Conservation (phyloP, 1,140 invertebrate genomes). For the Akabosia matsudoensis region DNA sequence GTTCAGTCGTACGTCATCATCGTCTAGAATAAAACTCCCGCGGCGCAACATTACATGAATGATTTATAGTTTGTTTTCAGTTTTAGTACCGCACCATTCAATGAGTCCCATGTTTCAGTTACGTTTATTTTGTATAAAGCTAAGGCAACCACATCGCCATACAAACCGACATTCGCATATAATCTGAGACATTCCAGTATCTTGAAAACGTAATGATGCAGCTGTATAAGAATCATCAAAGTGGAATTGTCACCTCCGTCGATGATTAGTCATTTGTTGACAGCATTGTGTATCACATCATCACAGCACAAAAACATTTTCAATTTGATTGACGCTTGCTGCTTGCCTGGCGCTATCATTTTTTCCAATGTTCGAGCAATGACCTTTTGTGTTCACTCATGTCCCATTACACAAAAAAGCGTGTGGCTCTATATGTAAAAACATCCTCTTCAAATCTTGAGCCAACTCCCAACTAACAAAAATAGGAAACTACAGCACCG, state of each 20-base stretch:
- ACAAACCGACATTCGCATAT: neutral
- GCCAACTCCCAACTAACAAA: too few species aligned
- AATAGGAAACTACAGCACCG: too few species aligned
- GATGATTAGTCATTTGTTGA: constrained; percentile 22
- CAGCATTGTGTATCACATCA: neutral
- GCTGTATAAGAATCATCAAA: neutral
- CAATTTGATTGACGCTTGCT: neutral
- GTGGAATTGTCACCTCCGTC: constrained; percentile 9
- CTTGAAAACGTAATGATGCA: too few species aligned
- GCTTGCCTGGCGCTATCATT: neutral
- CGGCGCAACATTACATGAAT: neutral
- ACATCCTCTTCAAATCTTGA: too few species aligned
- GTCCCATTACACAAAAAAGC: neutral
- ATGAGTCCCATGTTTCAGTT: neutral
- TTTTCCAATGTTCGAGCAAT: neutral
- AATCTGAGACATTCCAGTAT: too few species aligned
- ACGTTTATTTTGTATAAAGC: neutral
- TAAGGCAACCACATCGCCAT: neutral
- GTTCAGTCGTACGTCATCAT: neutral
- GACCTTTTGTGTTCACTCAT: neutral
- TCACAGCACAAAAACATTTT: constrained; percentile 13
- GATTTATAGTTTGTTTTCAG: constrained; percentile 15
- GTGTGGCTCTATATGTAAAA: too few species aligned
- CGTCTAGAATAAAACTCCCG: neutral
- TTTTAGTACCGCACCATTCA: neutral